Conservation (phyloP, 2,113 vertebrate species). For the Scolopax mira region DNA sequence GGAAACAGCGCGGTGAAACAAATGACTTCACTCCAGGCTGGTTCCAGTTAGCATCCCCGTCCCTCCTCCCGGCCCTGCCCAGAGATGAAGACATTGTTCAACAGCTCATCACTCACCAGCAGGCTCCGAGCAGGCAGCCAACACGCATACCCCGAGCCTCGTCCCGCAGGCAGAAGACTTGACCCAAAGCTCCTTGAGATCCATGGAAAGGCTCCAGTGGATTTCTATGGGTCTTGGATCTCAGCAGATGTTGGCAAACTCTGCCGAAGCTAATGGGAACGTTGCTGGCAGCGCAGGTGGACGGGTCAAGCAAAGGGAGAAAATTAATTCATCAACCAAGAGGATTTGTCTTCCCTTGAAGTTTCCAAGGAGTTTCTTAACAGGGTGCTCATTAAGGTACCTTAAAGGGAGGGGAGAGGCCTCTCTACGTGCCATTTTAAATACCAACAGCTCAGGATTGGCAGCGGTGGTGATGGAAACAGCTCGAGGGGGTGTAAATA, state of each 20-base stretch:
- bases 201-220: slow-evolving; percentile 49
- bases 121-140: slow-evolving; percentile 34
- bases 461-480: neutral
- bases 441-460: slow-evolving; percentile 30
- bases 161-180: neutral
- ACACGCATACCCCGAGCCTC: neutral
- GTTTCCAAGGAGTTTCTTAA: slow-evolving; percentile 53
- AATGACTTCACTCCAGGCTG: slow-evolving; percentile 56
- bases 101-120: slow-evolving; percentile 56
- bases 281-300: slow-evolving; percentile 31
- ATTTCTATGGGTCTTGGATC: slow-evolving; percentile 53
- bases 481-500: neutral
- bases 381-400: neutral
- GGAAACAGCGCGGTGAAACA: neutral
- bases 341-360: slow-evolving; percentile 43
- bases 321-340: slow-evolving; percentile 33
- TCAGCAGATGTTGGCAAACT: slow-evolving; percentile 32
- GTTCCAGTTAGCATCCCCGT: slow-evolving; percentile 51
- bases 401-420: neutral
- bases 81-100: slow-evolving; percentile 59
- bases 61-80: slow-evolving; percentile 50
- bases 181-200: slow-evolving; percentile 45
- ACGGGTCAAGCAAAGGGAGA: slow-evolving; percentile 12
- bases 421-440: neutral
- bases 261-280: neutral